These are phyloP conservation scores for Enteromius radiatus DNA, from an alignment of 2,797 vertebrate species.

Conservation along the genomic window DNA sequence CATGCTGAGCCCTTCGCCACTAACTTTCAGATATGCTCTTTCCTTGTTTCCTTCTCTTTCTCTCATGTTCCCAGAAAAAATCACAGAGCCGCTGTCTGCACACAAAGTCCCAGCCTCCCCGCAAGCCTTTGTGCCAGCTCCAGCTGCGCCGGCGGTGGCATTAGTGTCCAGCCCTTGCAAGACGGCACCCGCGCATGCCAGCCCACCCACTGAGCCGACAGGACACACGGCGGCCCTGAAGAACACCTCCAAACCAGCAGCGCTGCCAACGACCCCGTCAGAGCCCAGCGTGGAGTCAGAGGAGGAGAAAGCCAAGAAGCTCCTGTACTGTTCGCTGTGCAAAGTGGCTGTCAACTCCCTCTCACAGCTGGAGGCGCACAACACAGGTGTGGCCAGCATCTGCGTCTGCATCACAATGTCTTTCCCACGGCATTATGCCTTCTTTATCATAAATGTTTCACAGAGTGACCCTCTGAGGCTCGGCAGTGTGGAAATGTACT, in stretches of 20 bases:
- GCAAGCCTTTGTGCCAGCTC: slow-evolving; percentile 46
- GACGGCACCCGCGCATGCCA: slow-evolving; percentile 69
- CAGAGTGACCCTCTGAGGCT: slow-evolving; percentile 12
- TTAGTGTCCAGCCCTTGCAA: slow-evolving; percentile 60
- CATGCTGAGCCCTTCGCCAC: slow-evolving; percentile 5
- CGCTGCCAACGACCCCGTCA: slow-evolving; percentile 60
- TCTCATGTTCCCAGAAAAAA: slow-evolving; percentile 61
- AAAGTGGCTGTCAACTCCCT: slow-evolving; percentile 98
- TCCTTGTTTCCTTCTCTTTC: slow-evolving; percentile 44
- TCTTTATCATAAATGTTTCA: slow-evolving; percentile 37
- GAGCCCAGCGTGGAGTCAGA: slow-evolving; percentile 82
- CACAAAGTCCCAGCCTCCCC: slow-evolving; percentile 50
- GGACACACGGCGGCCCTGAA: slow-evolving; percentile 32
- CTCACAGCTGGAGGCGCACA: slow-evolving; percentile 96
- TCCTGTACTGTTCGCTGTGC: slow-evolving; percentile 96
- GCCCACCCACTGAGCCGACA: slow-evolving; percentile 76
- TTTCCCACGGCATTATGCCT: slow-evolving; percentile 11
- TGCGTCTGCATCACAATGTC: slow-evolving; percentile 14
- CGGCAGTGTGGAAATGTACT: slow-evolving; percentile 18
- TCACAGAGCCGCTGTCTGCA: slow-evolving; percentile 7
- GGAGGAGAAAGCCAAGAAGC: slow-evolving; percentile 96
- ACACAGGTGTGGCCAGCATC: slow-evolving; percentile 82
- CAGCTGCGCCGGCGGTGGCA: background rate
- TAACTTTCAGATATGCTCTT: slow-evolving; percentile 49
- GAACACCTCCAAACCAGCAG: slow-evolving; percentile 68